Evolutionary conservation across 2,888 invertebrate genomes (phyloP).

Genomic region (Erannis defoliaria): DNA sequence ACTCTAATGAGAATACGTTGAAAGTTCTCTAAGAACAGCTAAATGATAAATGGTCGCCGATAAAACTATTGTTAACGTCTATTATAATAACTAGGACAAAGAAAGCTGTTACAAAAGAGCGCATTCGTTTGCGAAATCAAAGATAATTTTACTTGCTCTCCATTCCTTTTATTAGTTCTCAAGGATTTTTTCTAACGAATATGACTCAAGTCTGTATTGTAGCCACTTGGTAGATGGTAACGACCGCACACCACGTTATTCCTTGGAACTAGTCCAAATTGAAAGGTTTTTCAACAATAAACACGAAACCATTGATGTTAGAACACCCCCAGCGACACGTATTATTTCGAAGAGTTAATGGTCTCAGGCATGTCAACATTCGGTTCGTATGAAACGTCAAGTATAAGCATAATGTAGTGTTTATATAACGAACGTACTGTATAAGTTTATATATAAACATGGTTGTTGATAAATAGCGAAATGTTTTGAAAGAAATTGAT

Average conservation of each 20-base stretch:
- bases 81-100: constrained; percentile 37
- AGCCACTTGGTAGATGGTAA: constrained; percentile 52
- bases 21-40: constrained; percentile 19
- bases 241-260: constrained; percentile 66
- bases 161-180: constrained; percentile 38
- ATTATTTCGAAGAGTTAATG: constrained; percentile 28
- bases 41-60: constrained; percentile 28
- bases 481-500: constrained; percentile 56
- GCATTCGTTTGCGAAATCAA: constrained; percentile 30
- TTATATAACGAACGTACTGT: constrained; percentile 55
- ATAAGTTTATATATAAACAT: constrained; percentile 62
- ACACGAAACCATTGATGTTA: constrained; percentile 21
- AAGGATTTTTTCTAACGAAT: constrained; percentile 38
- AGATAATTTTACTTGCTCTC: constrained; percentile 34
- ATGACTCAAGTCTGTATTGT: constrained; percentile 42
- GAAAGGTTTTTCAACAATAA: constrained; percentile 44
- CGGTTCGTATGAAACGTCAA: constrained; percentile 40
- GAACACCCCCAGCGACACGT: constrained; percentile 19
- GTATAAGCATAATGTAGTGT: constrained; percentile 56
- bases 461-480: constrained; percentile 70
- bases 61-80: constrained; percentile 18
- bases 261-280: constrained; percentile 71
- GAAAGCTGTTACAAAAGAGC: constrained; percentile 38
- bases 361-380: constrained; percentile 37
- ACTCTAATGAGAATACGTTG: constrained; percentile 25